phyloP scores from a whole-genome alignment of 1,140 invertebrate species.

The Mesaphorura yosii region DNA sequence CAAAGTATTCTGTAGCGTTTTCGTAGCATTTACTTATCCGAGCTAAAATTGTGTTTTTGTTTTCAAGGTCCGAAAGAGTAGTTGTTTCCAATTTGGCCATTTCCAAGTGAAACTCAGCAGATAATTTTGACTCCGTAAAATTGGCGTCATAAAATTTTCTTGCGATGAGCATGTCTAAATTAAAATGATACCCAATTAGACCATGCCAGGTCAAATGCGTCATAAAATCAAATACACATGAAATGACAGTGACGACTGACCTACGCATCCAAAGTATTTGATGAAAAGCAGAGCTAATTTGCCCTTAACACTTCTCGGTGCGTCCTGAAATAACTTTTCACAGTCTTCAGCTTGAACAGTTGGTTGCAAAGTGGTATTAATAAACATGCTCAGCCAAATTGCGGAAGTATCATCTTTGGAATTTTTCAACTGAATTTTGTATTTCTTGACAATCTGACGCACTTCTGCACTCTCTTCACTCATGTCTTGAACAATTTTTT shows the following conservation, averaged over 20 bases:
- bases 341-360: not conserved
- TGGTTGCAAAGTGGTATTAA: not conserved
- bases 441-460: not conserved
- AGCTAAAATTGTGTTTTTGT: not conserved
- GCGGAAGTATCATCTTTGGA: not conserved
- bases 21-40: not conserved
- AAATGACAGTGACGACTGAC: too few relatives aligned
- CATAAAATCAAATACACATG: not conserved
- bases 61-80: not conserved
- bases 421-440: not conserved
- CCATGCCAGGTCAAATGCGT: not conserved
- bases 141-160: too few relatives aligned
- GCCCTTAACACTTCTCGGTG: not conserved
- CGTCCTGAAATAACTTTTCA: not conserved
- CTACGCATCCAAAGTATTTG: not conserved
- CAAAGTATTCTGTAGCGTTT: not conserved
- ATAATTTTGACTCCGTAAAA: not conserved
- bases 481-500: not conserved
- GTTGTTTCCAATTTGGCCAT: slow-evolving; percentile 7
- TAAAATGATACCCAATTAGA: too few relatives aligned
- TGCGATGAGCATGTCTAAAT: too few relatives aligned
- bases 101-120: not conserved
- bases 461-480: not conserved
- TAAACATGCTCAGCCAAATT: not conserved
- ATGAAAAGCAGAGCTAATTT: not conserved